phyloP scores from a whole-genome alignment of 2,888 invertebrate species.

The Poecilus cupreus region DNA sequence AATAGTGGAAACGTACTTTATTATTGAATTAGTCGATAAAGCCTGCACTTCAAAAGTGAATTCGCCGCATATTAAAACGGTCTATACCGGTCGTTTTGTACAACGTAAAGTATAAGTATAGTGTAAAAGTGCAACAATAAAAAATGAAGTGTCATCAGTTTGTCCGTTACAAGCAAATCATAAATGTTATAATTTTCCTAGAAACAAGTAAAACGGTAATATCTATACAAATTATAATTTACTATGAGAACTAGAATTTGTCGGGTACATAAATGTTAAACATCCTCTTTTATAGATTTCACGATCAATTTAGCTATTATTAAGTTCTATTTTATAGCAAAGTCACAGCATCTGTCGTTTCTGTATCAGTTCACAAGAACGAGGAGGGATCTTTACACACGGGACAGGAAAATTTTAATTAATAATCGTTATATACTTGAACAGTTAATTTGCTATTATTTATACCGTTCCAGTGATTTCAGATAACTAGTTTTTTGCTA shows the following conservation, averaged over 20 bases:
- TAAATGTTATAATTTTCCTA: slow-evolving; percentile 39
- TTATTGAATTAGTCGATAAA: too few species aligned
- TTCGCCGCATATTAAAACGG: too few species aligned
- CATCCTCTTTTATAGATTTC: slow-evolving; percentile 37
- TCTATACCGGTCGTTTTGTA: too few species aligned
- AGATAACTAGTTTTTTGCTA: slow-evolving; percentile 25
- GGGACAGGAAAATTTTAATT: slow-evolving; percentile 10
- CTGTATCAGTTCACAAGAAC: slow-evolving; percentile 6
- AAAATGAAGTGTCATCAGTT: neutral
- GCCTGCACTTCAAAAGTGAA: too few species aligned
- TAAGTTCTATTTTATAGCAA: slow-evolving; percentile 15
- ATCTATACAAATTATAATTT: slow-evolving; percentile 2
- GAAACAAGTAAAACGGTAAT: slow-evolving; percentile 32
- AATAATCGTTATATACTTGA: slow-evolving; percentile 11
- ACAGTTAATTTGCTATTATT: slow-evolving; percentile 33
- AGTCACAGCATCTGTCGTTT: neutral
- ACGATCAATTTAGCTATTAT: slow-evolving; percentile 34
- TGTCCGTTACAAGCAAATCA: neutral
- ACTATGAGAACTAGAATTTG: slow-evolving; percentile 34
- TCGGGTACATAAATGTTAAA: neutral
- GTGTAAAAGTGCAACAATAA: neutral
- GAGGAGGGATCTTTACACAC: neutral
- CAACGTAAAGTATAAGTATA: too few species aligned
- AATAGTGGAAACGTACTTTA: too few species aligned
- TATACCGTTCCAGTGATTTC: slow-evolving; percentile 17